Conservation (phyloP, 2,113 vertebrate species). For the Paralichthys olivaceus region DNA sequence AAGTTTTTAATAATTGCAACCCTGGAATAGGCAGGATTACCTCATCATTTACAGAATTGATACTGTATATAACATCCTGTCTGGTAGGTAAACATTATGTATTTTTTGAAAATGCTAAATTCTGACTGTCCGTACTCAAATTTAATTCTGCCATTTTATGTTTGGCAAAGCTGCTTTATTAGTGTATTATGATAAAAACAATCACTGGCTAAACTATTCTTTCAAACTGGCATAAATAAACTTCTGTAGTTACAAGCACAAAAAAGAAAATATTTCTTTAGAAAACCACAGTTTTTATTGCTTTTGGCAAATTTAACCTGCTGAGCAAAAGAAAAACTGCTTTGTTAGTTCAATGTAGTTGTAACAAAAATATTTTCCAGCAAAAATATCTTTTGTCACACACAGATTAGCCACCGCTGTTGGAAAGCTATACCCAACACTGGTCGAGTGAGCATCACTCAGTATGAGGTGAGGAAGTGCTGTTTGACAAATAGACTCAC, state of each 20-base stretch:
- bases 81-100: too few species aligned
- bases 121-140: neutral
- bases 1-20: neutral
- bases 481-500: slow-evolving; percentile 74
- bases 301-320: slow-evolving; percentile 33
- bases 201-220: slow-evolving; percentile 40
- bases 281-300: slow-evolving; percentile 28
- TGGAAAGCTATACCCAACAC: slow-evolving; percentile 82
- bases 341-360: slow-evolving; percentile 73
- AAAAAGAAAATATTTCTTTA: neutral
- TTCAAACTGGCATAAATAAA: slow-evolving; percentile 26
- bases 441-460: slow-evolving; percentile 79
- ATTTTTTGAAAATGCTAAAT: neutral
- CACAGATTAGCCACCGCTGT: slow-evolving; percentile 83
- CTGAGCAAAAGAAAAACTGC: slow-evolving; percentile 47
- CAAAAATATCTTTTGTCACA: slow-evolving; percentile 82
- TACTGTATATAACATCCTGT: slow-evolving; percentile 3
- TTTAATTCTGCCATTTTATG: slow-evolving; percentile 11
- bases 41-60: slow-evolving; percentile 6
- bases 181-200: slow-evolving; percentile 27
- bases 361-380: slow-evolving; percentile 76
- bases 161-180: slow-evolving; percentile 39
- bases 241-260: slow-evolving; percentile 18
- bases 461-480: slow-evolving; percentile 81
- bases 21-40: slow-evolving; percentile 8